These are phyloP conservation scores for Microtus montanus DNA, from an alignment of 2,113 vertebrate species.

Conservation along the genomic window DNA sequence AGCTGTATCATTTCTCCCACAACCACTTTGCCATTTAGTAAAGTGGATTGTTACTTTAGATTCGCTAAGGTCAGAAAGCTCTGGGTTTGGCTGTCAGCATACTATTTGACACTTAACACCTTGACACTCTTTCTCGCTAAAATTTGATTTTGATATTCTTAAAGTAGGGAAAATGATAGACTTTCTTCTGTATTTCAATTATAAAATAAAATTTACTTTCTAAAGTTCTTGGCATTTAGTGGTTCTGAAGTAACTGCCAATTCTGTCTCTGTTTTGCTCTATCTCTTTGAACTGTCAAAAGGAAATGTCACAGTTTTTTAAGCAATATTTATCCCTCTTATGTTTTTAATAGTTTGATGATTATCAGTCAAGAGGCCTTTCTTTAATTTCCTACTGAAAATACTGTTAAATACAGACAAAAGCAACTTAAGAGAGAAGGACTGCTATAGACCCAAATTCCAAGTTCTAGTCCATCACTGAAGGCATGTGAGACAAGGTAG, in stretches of 20 bases:
- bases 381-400: neutral
- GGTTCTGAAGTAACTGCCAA: neutral
- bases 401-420: neutral
- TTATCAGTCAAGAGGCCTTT: neutral
- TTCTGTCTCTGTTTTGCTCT: neutral
- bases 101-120: neutral
- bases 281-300: neutral
- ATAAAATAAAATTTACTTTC: neutral
- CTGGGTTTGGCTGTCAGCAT: neutral
- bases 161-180: neutral
- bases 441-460: neutral
- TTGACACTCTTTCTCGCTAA: neutral
- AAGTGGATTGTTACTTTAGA: slow-evolving; percentile 20
- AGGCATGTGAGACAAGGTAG: neutral
- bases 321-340: neutral
- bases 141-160: neutral
- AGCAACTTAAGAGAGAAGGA: neutral
- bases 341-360: neutral
- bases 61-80: neutral
- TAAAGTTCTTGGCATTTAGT: neutral
- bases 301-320: neutral
- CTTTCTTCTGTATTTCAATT: neutral
- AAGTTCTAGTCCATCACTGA: no score
- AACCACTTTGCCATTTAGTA: neutral
- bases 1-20: neutral